Evolutionary conservation across 2,888 invertebrate species (phyloP), one percentile per base, ranked within the genome.

Genomic region (Tillus elongatus): DNA sequence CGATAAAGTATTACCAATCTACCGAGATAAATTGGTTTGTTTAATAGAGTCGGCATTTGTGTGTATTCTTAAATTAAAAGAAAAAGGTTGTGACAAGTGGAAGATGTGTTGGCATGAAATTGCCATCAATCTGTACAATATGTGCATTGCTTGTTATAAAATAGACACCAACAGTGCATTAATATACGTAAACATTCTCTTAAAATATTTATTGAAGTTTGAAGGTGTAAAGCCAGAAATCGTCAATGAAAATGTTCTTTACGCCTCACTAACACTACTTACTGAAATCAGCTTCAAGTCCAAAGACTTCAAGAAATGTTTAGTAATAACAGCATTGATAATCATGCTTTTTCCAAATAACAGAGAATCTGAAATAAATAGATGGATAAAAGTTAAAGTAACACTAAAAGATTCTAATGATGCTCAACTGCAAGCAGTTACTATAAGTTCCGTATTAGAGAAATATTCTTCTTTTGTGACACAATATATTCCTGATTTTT

Each of bases 311-410:
- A 39, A 43, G 27, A 41, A 36, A 13, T 47, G 46, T 14, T 41
- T 57, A 36, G 41, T 44, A 11, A 45, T 49, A 26, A 37, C 47
- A 14, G 50, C 53, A 4, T 36, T 57, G 27, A 43, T 41, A 30
- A 42, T 53, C 13, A 35, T 50, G 4, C 35, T 54, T 2, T 49
- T 44, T 19, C 39, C 42, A 1, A 31, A 48, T 14, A 37, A 41
- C 4, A 36, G 42, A 26, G 37, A 47, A 28, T 37, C 19, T 2
- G 37, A 46, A 4, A 46, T 53, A 34, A 31, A 36, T 13, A 43
- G 43, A 30, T 59, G 56, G 56, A 43, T 54, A 15, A 42, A 37
- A n/a, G 33, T 47, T 10, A 59, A 59, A 43, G 43, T 47, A 13
- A 38, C 35, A 27, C 33, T 38, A 8, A 47, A 39, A 11, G 46